These are phyloP conservation scores for Alligator mississippiensis DNA, from an alignment of 2,113 vertebrate species.

Conservation along the genomic window DNA sequence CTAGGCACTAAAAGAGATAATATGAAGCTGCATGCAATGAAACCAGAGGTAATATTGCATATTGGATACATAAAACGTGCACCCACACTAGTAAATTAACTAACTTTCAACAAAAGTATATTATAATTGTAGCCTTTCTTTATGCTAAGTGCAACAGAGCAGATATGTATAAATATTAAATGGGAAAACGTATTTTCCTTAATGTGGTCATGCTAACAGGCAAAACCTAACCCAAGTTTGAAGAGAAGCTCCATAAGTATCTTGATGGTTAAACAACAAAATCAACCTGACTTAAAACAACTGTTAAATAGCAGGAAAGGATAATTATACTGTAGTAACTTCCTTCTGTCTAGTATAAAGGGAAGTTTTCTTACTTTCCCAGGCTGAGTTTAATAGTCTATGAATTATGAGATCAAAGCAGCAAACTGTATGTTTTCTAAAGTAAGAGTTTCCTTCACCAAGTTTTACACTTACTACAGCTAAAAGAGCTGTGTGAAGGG, in stretches of 20 bases:
- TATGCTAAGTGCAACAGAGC: conserved; percentile 11
- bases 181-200: conserved; percentile 39
- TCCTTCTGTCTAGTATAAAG: conserved; percentile 72
- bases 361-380: conserved; percentile 75
- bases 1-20: background rate
- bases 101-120: background rate
- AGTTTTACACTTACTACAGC: conserved; percentile 89
- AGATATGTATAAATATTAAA: background rate
- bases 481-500: conserved; percentile 89
- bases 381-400: conserved; percentile 80
- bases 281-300: conserved; percentile 63
- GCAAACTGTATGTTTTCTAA: conserved; percentile 83
- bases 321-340: conserved; percentile 75
- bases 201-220: conserved; percentile 17
- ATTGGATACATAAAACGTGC: background rate
- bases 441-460: conserved; percentile 89
- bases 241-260: conserved; percentile 47
- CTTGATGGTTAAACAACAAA: conserved; percentile 54
- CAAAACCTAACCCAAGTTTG: conserved; percentile 22
- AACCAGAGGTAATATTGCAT: background rate
- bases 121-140: conserved; percentile 38
- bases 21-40: background rate
- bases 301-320: conserved; percentile 65
- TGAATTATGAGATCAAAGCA: conserved; percentile 87
- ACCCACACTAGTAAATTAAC: background rate